phyloP scores from a whole-genome alignment of 2,797 vertebrate species.

The Oreochromis grahami region DNA sequence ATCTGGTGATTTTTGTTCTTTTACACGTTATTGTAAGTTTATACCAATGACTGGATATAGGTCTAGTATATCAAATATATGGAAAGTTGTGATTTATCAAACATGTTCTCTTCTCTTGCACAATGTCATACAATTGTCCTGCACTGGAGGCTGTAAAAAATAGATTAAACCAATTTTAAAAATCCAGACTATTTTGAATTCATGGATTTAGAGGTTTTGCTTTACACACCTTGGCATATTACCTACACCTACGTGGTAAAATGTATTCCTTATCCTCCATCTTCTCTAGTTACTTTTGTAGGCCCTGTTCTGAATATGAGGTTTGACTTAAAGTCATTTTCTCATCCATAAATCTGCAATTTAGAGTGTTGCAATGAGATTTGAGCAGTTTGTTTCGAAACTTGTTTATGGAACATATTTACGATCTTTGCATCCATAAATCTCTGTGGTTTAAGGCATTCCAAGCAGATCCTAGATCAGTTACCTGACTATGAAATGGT shows the following conservation, averaged over 20 bases:
- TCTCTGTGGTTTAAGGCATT: not conserved
- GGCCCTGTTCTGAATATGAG: not conserved
- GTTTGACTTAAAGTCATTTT: not conserved
- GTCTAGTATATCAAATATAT: not conserved
- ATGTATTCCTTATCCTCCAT: not conserved
- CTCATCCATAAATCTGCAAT: not conserved
- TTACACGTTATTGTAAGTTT: not conserved
- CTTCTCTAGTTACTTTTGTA: not conserved
- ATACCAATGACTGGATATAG: not conserved
- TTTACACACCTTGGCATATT: not conserved
- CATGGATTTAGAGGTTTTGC: not conserved
- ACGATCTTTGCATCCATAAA: not conserved
- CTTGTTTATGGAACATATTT: not conserved
- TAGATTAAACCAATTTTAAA: not conserved
- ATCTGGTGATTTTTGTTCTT: not conserved
- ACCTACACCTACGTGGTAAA: not conserved
- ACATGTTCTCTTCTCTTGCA: not conserved
- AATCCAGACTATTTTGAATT: not conserved
- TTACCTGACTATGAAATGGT: not conserved
- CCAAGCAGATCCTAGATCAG: conserved; percentile 3
- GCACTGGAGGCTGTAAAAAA: not conserved
- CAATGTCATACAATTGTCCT: not conserved
- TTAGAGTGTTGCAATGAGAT: not conserved
- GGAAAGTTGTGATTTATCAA: not conserved
- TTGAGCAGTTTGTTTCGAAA: not conserved